Conservation (phyloP, 1,140 invertebrate species). For the Sesamia nonagrioides region DNA sequence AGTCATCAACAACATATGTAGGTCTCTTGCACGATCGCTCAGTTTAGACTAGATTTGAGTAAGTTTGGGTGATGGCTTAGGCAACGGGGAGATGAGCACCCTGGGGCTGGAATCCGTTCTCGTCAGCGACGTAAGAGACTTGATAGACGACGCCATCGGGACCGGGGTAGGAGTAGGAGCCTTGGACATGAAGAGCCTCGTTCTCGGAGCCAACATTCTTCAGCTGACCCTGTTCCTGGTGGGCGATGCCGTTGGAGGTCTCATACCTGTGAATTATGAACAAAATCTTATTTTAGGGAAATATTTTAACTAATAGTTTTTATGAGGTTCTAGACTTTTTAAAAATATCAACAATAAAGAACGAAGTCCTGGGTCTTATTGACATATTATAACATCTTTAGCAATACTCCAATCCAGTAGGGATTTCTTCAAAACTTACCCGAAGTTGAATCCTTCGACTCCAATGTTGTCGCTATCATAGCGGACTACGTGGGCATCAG, state of each 20-base stretch:
- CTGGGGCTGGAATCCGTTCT: slow-evolving; percentile 88
- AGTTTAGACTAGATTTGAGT: slow-evolving; percentile 74
- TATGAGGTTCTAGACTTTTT: too few relatives aligned
- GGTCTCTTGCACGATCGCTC: slow-evolving; percentile 44
- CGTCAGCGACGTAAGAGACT: slow-evolving; percentile 89
- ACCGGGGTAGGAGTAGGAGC: slow-evolving; percentile 89
- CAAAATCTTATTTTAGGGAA: neutral
- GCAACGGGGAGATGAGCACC: slow-evolving; percentile 89
- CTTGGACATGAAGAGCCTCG: slow-evolving; percentile 88
- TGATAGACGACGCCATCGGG: slow-evolving; percentile 91
- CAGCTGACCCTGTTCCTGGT: slow-evolving; percentile 88
- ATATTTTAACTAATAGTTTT: too few relatives aligned
- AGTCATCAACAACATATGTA: slow-evolving; percentile 52
- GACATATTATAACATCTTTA: neutral
- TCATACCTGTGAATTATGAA: slow-evolving; percentile 82
- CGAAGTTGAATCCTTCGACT: slow-evolving; percentile 74
- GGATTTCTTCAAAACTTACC: slow-evolving; percentile 75
- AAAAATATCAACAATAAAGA: too few relatives aligned
- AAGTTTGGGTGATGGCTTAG: slow-evolving; percentile 55
- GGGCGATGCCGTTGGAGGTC: slow-evolving; percentile 89
- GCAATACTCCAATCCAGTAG: neutral
- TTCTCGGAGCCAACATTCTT: slow-evolving; percentile 89
- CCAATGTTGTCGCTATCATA: slow-evolving; percentile 82
- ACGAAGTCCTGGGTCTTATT: too few relatives aligned
- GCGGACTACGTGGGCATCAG: slow-evolving; percentile 69